These are phyloP conservation scores for Agonopterix alstromeriana DNA, from an alignment of 2,888 invertebrate genomes.

Conservation along the genomic window DNA sequence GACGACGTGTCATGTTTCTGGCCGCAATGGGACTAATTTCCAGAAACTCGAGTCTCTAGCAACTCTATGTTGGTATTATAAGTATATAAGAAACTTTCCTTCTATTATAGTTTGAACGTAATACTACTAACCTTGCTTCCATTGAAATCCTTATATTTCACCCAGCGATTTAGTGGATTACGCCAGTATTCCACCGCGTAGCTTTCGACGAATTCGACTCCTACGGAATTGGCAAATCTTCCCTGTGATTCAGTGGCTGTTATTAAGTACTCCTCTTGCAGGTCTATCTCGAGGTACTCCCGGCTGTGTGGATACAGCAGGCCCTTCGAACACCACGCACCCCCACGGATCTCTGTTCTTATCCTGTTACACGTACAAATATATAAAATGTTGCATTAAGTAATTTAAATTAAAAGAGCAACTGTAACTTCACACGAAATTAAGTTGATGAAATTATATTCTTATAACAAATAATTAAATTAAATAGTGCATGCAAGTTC, in stretches of 20 bases:
- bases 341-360: slow-evolving; percentile 89
- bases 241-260: slow-evolving; percentile 93
- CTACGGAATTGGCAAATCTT: slow-evolving; percentile 92
- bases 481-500: too few species aligned
- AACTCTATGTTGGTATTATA: too few species aligned
- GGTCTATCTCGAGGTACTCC: slow-evolving; percentile 90
- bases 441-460: too few species aligned
- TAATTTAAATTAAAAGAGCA: too few species aligned
- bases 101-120: too few species aligned
- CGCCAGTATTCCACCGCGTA: slow-evolving; percentile 91
- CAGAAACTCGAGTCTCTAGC: slow-evolving; percentile 26
- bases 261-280: slow-evolving; percentile 84
- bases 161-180: slow-evolving; percentile 81
- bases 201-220: slow-evolving; percentile 90
- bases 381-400: too few species aligned
- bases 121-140: slow-evolving; percentile 82
- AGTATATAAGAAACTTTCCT: too few species aligned
- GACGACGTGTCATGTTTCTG: slow-evolving; percentile 19
- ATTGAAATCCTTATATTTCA: slow-evolving; percentile 86
- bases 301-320: slow-evolving; percentile 85
- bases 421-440: too few species aligned
- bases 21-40: slow-evolving; percentile 41
- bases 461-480: too few species aligned
- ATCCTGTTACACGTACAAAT: slow-evolving; percentile 72
- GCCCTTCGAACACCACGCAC: slow-evolving; percentile 94